Percentiles rank a stretch among this genome's conserved stretches.
Evolutionary conservation across 2,888 invertebrate species (phyloP).

Genomic region (Uropetala carovei): DNA sequence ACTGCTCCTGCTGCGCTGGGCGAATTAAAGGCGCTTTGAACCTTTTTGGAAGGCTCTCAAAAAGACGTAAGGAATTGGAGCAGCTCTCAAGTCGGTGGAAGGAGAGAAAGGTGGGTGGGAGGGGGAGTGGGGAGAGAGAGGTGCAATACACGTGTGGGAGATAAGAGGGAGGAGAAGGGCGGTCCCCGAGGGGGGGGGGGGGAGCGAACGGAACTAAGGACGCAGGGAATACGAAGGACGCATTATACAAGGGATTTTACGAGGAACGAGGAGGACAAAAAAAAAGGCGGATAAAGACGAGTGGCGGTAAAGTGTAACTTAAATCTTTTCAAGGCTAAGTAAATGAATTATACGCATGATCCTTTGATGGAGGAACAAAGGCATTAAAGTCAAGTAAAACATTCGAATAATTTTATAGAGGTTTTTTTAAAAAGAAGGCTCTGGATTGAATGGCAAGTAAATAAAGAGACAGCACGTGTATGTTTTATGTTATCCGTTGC

Average conservation of each 20-base stretch:
- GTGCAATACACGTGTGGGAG: neutral
- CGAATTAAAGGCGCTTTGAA: neutral
- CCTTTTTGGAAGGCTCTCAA: neutral
- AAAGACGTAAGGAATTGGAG: neutral
- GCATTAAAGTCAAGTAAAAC: too few relatives aligned
- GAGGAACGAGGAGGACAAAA: neutral
- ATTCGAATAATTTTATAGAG: too few relatives aligned
- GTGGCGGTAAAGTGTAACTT: neutral
- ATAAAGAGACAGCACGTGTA: too few relatives aligned
- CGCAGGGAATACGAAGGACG: slow-evolving; percentile 17
- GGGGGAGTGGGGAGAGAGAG: neutral
- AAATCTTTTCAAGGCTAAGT: neutral
- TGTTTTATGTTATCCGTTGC: too few relatives aligned
- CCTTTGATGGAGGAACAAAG: neutral
- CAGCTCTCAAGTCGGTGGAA: neutral
- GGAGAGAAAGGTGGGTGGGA: neutral
- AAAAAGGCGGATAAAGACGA: neutral
- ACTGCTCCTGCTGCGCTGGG: neutral
- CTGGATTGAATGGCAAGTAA: too few relatives aligned
- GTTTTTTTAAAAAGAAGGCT: too few relatives aligned
- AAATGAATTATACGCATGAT: neutral
- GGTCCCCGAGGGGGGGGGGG: neutral
- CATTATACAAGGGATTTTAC: neutral
- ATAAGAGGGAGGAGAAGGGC: too few relatives aligned
- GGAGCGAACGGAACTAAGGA: neutral